Base-by-base conservation (phyloP, 2,113 vertebrate species). In the Hoplias malabaricus region DNA sequence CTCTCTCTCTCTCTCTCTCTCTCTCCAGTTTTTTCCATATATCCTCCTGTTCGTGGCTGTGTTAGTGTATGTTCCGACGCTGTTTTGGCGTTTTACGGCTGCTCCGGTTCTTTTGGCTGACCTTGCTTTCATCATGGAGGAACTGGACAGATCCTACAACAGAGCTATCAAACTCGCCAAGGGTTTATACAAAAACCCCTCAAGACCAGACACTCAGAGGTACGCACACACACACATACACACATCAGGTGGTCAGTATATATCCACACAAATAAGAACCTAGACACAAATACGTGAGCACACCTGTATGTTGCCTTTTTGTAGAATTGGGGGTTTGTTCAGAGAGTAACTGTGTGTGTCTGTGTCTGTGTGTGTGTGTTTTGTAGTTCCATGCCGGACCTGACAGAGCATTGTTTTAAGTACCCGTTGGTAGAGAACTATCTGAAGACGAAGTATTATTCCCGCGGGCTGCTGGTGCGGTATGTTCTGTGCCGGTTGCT, bases 391-490 rank as follows among this genome's bases (percentile, higher is more conserved):
- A 27, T 86, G 34, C 89, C 89, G 91, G 96, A 98, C 75, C 92
- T 93, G 6, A 90, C 93, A 0, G 96, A 96, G 78, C 94, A 90
- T 83, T 89, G 93, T 77, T 97, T 96, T 75, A 94, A 94, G 40
- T 98, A 97, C 77, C 97, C 98, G 0, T 90, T 99, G 70, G 94
- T 98, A 89, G 96, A 98, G 80, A 94, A 96, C 86, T 99, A 98
- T 72, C 87, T 99, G 89, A 94, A 92, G 89, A 96, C 96, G 0
- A 99, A 98, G 84, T 93, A 92, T 23, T 86, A 57, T 71, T 94
- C 94, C 0, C 86, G 54, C 16, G 79, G 43, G 29, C 83, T 99
- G 75, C 87, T 98, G 38, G 4, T 88, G 10, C 93, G 92, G 74
- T 99, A 99, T 78, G 79, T 98, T 54, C 57, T 89, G 62, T 96